Base-by-base conservation (phyloP, 2,113 vertebrate genomes). In the Oceanites oceanicus region DNA sequence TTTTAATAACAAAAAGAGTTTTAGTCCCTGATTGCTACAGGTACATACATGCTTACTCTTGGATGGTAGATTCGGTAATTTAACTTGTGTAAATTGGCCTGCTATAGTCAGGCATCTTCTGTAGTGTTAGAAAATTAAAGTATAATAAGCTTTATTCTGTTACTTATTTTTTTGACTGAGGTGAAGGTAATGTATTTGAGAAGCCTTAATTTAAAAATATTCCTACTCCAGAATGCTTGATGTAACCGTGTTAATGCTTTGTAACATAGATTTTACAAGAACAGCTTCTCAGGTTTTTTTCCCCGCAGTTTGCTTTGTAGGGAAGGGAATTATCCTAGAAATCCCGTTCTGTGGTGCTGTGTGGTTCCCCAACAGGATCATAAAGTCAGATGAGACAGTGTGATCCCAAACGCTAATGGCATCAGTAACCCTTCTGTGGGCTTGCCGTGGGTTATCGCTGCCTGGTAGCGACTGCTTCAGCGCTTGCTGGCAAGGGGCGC, bases 261-360 rank as follows among this genome's bases (percentile, higher is more conserved):
- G 34, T 90, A 49, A 40, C 56, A 9, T 13, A n/a, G 40, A 50
- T 73, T 91, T 86, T 78, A 52, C 30, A 56, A 25, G 52, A 73
- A 36, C 14, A 27, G 21, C 9, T 45, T 70, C 9, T 72, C 27
- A 15, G 17, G 3, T 36, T 17, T 23, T 30, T 58, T 44, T 8
- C 7, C 12, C 12, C 2, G 2, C 49, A 22, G 61, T 77, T 66
- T 74, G 45, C 68, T 89, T 74, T 91, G n/a, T 67, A 91, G 74
- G 45, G 66, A 53, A 1, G 2, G 30, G 58, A 82, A 9, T 89
- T 79, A 25, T 21, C 36, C 21, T 87, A 40, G 65, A 89, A 91
- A 36, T 72, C 23, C n/a, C 0, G 0, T 4, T 49, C 45, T 63
- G 44, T 50, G 59, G 15, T 50, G 55, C 25, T 59, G 5, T 44